Evolutionary conservation across 2,888 invertebrate species (phyloP).

Genomic region (Trichogramma dendrolimi): DNA sequence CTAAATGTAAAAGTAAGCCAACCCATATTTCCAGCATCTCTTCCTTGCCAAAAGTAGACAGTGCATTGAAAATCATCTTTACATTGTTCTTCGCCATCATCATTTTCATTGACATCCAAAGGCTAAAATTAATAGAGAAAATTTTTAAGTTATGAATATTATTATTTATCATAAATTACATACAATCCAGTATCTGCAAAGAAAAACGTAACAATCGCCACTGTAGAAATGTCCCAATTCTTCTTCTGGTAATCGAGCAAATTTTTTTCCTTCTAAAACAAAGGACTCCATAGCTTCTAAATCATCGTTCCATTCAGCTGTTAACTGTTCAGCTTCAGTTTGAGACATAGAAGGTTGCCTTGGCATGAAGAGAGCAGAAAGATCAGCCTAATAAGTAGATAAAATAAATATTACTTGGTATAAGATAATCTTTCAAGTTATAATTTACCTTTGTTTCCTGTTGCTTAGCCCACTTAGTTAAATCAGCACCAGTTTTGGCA

Average conservation of each 20-base stretch:
- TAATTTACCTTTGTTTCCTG: slow-evolving; percentile 73
- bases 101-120: slow-evolving; percentile 55
- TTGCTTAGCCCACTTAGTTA: slow-evolving; percentile 84
- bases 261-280: slow-evolving; percentile 93
- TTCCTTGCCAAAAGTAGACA: slow-evolving; percentile 99
- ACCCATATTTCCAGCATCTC: slow-evolving; percentile 97
- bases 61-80: slow-evolving; percentile 85
- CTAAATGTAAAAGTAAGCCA: slow-evolving; percentile 99
- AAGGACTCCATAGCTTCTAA: slow-evolving; percentile 96
- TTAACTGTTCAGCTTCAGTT: slow-evolving; percentile 79
- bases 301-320: slow-evolving; percentile 96
- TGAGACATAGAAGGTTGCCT: slow-evolving; percentile 84
- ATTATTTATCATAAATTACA: slow-evolving; percentile 30
- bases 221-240: slow-evolving; percentile 91
- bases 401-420: slow-evolving; percentile 8
- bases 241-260: slow-evolving; percentile 91
- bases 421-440: slow-evolving; percentile 5
- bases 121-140: slow-evolving; percentile 35
- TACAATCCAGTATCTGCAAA: slow-evolving; percentile 89
- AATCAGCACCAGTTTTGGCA: slow-evolving; percentile 90
- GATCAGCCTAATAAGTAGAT: slow-evolving; percentile 66
- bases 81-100: slow-evolving; percentile 55
- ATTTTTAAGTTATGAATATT: slow-evolving; percentile 4
- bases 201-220: slow-evolving; percentile 94
- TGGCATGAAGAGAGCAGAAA: slow-evolving; percentile 92